Evolutionary conservation across 1,140 invertebrate genomes (phyloP), one percentile per base, ranked within the genome.

Genomic region (Saccostrea echinata): DNA sequence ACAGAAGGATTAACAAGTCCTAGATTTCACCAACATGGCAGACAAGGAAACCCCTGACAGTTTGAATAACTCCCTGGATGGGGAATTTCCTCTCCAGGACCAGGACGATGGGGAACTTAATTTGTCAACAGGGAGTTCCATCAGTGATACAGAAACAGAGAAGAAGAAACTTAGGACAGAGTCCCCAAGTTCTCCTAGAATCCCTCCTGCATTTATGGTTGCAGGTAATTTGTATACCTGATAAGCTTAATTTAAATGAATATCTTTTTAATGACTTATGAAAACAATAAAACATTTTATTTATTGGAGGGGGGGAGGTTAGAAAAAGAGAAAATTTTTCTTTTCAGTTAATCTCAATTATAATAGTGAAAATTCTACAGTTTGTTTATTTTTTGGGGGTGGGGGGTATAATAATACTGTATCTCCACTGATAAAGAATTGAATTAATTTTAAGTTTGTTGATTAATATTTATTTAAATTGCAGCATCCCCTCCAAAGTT

Each of bases 401-500:
- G 1, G 4, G 43, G 43, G 9, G 43, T 2, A 9, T 43, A n/a
- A n/a, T n/a, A n/a, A 43, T 43, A 43, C 43, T 43, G 4, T 43
- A 8, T 43, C 0, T 43, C 43, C 43, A 3, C 9, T 43, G 6
- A 43, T 43, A 43, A 43, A 8, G 27, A 30, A 30, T 30, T 80
- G 11, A 43, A 30, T 35, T 12, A 27, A 30, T 43, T 30, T 1
- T 83, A 0, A n/a, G n/a, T 3, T 0, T 61, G 3, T 84, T 24
- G 21, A 61, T 12, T 55, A 27, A 52, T 86, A 68, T 68, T 24
- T 21, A 43, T 21, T 8, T 85, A 86, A 61, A 86, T 90, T 91
- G 33, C 90, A 95, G 95, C 95, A 8, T 95, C 95, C 30, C 98
- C 97, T 6, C 98, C 98, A 76, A 97, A 97, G 94, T 98, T 98